Percentiles rank a stretch among this genome's conserved stretches.
phyloP scores from a whole-genome alignment of 2,888 invertebrate genomes.

The Strigamia maritima region DNA sequence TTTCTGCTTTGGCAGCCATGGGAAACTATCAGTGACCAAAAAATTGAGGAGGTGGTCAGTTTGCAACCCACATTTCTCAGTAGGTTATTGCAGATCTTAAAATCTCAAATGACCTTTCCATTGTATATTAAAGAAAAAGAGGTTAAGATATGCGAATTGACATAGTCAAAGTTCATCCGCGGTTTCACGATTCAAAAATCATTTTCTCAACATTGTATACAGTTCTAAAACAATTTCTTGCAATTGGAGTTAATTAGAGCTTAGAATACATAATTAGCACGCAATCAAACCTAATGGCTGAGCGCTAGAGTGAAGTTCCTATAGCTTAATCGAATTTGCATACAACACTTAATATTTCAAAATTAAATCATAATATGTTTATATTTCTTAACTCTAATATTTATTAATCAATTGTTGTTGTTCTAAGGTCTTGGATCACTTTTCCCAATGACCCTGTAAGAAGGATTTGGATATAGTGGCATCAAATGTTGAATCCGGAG shows the following conservation, averaged over 20 bases:
- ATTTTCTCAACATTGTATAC: neutral
- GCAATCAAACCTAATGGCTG: neutral
- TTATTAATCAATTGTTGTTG: neutral
- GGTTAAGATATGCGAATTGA: conserved; percentile 24
- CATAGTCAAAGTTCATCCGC: conserved; percentile 2
- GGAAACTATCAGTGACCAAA: conserved; percentile 14
- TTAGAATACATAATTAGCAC: neutral
- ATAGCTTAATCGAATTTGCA: neutral
- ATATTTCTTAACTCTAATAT: too few relatives aligned
- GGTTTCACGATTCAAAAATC: neutral
- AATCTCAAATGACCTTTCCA: conserved; percentile 1
- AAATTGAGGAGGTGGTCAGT: neutral
- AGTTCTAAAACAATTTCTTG: neutral
- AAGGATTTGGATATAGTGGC: neutral
- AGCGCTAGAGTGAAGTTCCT: neutral
- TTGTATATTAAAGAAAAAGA: conserved; percentile 12
- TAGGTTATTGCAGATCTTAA: conserved; percentile 18
- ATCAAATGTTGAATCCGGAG: neutral
- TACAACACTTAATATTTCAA: too few relatives aligned
- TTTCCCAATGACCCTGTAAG: neutral
- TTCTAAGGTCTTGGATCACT: neutral
- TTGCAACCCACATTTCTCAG: conserved; percentile 10
- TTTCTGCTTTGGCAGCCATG: conserved; percentile 5
- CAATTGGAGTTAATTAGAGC: neutral
- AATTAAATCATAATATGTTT: too few relatives aligned